Evolutionary conservation across 2,888 invertebrate genomes (phyloP).

Genomic region (Melinaea menophilus): DNA sequence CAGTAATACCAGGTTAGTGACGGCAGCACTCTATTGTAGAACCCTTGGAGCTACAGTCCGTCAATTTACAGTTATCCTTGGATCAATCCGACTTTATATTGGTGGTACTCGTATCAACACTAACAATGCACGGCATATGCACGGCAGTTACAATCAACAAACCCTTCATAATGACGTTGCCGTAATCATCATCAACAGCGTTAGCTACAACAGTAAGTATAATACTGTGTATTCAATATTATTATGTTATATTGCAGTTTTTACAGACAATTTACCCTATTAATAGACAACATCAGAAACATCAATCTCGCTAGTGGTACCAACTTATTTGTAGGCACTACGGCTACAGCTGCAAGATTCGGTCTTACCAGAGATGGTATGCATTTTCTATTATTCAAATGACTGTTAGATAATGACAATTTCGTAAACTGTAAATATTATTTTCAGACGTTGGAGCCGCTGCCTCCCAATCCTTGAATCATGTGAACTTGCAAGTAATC

Average conservation of each 20-base stretch:
- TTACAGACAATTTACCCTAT: background rate
- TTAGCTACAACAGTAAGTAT: conserved; percentile 24
- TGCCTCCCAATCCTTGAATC: background rate
- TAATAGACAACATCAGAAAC: conserved; percentile 37
- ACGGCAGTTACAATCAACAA: conserved; percentile 34
- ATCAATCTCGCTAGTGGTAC: conserved; percentile 37
- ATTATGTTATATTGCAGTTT: background rate
- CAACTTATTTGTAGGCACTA: conserved; percentile 36
- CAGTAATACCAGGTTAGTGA: conserved; percentile 38
- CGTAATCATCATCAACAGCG: conserved; percentile 12
- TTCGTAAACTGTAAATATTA: too few species aligned
- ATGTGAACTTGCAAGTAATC: conserved; percentile 8
- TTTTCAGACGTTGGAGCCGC: background rate
- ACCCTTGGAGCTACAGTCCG: conserved; percentile 40
- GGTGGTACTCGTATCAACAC: conserved; percentile 40
- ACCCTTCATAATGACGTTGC: conserved; percentile 24
- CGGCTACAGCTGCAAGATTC: conserved; percentile 41
- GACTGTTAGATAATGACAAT: too few species aligned
- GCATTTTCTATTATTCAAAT: background rate
- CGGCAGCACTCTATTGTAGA: conserved; percentile 47
- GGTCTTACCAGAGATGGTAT: conserved; percentile 39
- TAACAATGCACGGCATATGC: conserved; percentile 33
- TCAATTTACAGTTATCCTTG: conserved; percentile 44
- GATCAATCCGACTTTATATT: conserved; percentile 37
- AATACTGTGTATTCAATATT: background rate